Evolutionary conservation across 2,888 invertebrate genomes (phyloP).

Genomic region (Branchinecta sandiegonensis): DNA sequence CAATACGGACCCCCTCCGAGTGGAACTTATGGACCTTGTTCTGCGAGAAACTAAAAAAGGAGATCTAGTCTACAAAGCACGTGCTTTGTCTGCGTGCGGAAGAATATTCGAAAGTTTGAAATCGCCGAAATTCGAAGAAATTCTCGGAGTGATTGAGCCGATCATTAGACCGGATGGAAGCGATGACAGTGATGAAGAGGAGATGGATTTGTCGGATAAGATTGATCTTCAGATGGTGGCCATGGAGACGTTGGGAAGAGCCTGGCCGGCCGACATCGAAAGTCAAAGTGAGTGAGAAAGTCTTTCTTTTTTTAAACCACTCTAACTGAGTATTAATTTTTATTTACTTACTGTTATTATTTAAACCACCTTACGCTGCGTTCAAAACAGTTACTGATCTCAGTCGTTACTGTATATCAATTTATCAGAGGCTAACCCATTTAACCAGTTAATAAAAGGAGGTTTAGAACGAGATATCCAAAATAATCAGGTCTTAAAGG

Average conservation of each 20-base stretch:
- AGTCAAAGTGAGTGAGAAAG: no score
- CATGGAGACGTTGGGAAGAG: slow-evolving; percentile 3
- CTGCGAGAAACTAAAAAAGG: slow-evolving; percentile 3
- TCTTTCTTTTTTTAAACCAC: no score
- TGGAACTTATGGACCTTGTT: background rate
- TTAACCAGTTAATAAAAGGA: no score
- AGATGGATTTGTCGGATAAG: background rate
- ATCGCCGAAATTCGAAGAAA: background rate
- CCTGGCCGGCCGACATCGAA: slow-evolving; percentile 4
- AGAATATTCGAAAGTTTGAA: slow-evolving; percentile 5
- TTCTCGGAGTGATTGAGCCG: background rate
- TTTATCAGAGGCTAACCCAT: no score
- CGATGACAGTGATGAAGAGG: background rate
- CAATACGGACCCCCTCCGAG: background rate
- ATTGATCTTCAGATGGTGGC: slow-evolving; percentile 14
- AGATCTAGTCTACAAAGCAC: background rate
- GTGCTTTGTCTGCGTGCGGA: slow-evolving; percentile 5
- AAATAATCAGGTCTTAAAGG: no score
- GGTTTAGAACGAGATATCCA: no score
- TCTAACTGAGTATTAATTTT: no score
- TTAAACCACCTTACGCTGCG: no score
- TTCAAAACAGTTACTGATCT: no score
- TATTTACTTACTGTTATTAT: no score
- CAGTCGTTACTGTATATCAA: no score
- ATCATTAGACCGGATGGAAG: background rate